phyloP scores from a whole-genome alignment of 2,888 invertebrate species.

The Leptura quadrifasciata region DNA sequence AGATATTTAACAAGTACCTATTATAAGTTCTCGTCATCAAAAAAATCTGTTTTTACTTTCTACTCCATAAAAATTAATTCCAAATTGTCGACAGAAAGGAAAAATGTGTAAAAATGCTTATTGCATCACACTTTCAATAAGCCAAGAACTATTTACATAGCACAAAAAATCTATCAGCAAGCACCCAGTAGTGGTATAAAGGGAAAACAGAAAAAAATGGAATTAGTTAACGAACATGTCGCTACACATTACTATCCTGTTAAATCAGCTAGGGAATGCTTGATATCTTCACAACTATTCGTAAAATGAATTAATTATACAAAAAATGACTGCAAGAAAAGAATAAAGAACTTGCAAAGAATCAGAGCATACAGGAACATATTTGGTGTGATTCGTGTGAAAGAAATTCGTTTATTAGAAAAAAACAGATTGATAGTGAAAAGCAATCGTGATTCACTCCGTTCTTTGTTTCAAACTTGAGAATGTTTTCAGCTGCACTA shows the following conservation, averaged over 20 bases:
- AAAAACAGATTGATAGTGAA: constrained; percentile 15
- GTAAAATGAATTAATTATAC: constrained; percentile 40
- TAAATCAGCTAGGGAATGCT: constrained; percentile 8
- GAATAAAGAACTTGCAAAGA: background rate
- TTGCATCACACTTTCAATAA: constrained; percentile 41
- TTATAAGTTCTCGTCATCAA: no score
- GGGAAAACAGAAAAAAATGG: constrained; percentile 10
- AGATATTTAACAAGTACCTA: no score
- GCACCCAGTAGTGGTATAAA: background rate
- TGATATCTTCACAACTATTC: constrained; percentile 8
- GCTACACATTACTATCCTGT: constrained; percentile 14
- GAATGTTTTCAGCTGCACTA: constrained; percentile 38
- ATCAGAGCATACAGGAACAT: constrained; percentile 24
- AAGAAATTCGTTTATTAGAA: constrained; percentile 25
- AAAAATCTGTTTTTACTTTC: no score
- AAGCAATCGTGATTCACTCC: background rate
- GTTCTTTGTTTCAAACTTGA: constrained; percentile 37
- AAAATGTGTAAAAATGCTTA: constrained; percentile 37
- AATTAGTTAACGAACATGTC: constrained; percentile 11
- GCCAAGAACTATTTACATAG: constrained; percentile 33
- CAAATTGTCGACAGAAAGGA: background rate
- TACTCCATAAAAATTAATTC: background rate
- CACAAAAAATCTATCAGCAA: constrained; percentile 9
- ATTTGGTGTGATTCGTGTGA: constrained; percentile 45
- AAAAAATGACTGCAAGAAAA: constrained; percentile 16